These are phyloP conservation scores for Mesoclemmys tuberculata DNA, from an alignment of 2,113 vertebrate genomes.

Conservation along the genomic window DNA sequence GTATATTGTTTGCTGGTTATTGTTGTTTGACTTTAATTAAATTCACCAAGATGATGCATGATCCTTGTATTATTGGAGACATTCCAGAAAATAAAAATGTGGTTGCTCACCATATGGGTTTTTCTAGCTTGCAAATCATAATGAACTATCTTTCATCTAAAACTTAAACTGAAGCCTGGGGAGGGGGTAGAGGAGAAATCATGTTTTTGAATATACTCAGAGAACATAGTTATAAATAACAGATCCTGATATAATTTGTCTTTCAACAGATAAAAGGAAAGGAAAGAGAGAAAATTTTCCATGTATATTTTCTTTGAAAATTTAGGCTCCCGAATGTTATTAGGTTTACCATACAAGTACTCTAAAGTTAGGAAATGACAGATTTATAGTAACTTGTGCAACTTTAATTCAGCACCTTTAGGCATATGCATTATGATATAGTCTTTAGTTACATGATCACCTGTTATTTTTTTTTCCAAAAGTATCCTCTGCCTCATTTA, in stretches of 20 bases:
- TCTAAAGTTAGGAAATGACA: not conserved
- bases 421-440: not conserved
- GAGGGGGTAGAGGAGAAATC: not conserved
- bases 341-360: not conserved
- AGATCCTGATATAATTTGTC: not conserved
- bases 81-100: conserved; percentile 11
- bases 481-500: not conserved
- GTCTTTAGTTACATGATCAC: not conserved
- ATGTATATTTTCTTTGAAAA: not conserved
- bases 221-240: not conserved
- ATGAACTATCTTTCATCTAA: not conserved
- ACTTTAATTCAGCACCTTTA: not conserved
- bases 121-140: not conserved
- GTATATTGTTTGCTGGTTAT: not conserved
- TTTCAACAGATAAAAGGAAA: not conserved
- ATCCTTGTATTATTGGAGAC: not conserved
- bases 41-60: conserved; percentile 14
- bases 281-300: not conserved
- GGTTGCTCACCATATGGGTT: not conserved
- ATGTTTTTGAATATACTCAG: not conserved
- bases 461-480: not conserved
- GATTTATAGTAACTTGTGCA: not conserved
- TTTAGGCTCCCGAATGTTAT: not conserved
- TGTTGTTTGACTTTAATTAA: conserved; percentile 28
- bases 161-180: not conserved